These are phyloP conservation scores for Theonella swinhoei DNA, from an alignment of 37 sponge, comb jelly and placozoan genomes.

Conservation along the genomic window DNA sequence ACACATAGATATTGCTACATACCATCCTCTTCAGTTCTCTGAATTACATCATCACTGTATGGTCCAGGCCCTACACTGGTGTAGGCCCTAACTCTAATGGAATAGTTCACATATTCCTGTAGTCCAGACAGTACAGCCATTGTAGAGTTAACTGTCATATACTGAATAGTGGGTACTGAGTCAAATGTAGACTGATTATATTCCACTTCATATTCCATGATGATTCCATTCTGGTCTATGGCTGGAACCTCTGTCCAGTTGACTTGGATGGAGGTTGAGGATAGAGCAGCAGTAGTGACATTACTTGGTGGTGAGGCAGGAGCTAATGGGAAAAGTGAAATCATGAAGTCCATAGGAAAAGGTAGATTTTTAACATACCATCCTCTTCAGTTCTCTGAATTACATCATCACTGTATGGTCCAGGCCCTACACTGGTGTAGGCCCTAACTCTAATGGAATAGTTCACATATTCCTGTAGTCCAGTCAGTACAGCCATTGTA, in stretches of 20 bases:
- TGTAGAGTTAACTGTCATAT: background rate
- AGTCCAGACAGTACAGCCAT: background rate
- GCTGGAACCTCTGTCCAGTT: slow-evolving; percentile 24
- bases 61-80: background rate
- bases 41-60: background rate
- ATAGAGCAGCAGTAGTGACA: slow-evolving; percentile 4
- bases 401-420: slow-evolving; percentile 1
- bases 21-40: slow-evolving; percentile 30
- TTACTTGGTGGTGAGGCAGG: background rate
- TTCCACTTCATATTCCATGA: slow-evolving; percentile 19
- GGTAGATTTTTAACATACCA: no score
- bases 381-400: slow-evolving; percentile 4
- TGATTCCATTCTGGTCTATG: slow-evolving; percentile 34
- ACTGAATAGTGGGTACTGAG: background rate
- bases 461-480: slow-evolving; percentile 1
- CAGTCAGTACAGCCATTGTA: background rate
- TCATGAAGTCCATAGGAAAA: no score
- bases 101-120: background rate
- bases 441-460: slow-evolving; percentile 18
- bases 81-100: background rate
- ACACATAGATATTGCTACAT: background rate
- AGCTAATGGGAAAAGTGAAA: background rate
- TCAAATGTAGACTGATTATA: background rate
- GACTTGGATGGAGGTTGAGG: background rate
- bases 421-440: background rate